phyloP scores from a whole-genome alignment of 2,888 invertebrate genomes.

The Xestia ashworthii region DNA sequence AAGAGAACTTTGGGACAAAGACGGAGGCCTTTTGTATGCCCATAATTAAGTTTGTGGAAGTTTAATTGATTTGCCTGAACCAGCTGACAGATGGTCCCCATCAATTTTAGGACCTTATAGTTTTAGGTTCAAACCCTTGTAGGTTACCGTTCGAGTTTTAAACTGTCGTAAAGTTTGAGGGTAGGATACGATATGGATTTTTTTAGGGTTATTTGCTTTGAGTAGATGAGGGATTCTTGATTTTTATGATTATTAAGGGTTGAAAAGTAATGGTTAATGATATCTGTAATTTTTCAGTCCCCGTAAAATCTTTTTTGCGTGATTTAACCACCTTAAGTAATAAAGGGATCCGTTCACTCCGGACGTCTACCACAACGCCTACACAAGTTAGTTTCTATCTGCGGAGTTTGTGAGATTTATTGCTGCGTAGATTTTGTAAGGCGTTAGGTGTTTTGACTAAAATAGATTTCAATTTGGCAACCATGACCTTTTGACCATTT shows the following conservation, averaged over 20 bases:
- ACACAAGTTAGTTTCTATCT: neutral
- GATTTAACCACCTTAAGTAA: neutral
- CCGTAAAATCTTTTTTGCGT: neutral
- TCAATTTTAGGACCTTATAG: conserved; percentile 65
- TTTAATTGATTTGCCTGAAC: conserved; percentile 72
- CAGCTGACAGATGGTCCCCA: conserved; percentile 64
- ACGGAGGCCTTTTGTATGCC: conserved; percentile 68
- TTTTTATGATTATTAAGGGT: conserved; percentile 20
- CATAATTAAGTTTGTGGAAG: conserved; percentile 72
- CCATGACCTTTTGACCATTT: neutral
- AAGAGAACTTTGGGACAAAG: conserved; percentile 67
- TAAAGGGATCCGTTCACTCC: neutral
- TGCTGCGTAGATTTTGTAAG: neutral
- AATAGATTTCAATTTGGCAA: neutral
- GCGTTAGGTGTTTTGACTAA: neutral
- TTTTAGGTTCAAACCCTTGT: conserved; percentile 61
- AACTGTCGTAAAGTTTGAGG: conserved; percentile 57
- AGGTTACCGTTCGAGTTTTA: conserved; percentile 55
- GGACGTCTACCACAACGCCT: neutral
- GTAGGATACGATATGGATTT: conserved; percentile 45
- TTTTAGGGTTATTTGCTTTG: conserved; percentile 28
- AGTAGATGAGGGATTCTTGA: conserved; percentile 11
- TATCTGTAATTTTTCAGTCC: neutral
- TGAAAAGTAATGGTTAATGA: neutral
- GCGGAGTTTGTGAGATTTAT: neutral